Evolutionary conservation across 2,113 vertebrate genomes (phyloP).

Genomic region (Prietella phreatophila): DNA sequence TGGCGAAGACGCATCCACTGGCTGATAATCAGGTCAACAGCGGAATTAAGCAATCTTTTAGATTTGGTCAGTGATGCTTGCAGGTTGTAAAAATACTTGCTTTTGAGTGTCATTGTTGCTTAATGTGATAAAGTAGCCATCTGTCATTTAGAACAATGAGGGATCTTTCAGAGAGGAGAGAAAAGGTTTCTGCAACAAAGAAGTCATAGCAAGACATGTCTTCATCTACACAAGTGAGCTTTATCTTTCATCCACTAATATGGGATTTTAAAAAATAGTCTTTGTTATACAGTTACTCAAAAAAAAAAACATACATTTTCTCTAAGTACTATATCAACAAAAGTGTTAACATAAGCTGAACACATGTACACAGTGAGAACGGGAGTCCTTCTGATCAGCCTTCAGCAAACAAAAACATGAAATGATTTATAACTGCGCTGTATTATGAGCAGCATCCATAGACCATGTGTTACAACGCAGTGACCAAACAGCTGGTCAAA

Average conservation of each 20-base stretch:
- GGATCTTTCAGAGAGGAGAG: conserved; percentile 55
- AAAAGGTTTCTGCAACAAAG: conserved; percentile 50
- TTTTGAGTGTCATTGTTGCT: conserved; percentile 74
- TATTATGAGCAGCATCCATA: conserved; percentile 37
- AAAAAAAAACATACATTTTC: too few species aligned
- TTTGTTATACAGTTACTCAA: background rate
- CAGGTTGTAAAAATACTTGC: conserved; percentile 78
- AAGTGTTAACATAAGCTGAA: conserved; percentile 39
- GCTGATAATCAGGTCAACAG: conserved; percentile 79
- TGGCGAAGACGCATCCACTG: conserved; percentile 73
- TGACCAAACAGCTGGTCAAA: conserved; percentile 24
- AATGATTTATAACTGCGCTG: conserved; percentile 37
- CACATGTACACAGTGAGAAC: background rate
- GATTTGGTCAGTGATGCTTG: conserved; percentile 80
- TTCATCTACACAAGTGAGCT: conserved; percentile 31
- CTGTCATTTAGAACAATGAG: conserved; percentile 73
- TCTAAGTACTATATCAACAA: too few species aligned
- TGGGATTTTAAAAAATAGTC: background rate
- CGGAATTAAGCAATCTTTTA: conserved; percentile 76
- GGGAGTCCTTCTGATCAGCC: conserved; percentile 12
- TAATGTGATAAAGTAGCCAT: conserved; percentile 70
- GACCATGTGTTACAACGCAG: conserved; percentile 6
- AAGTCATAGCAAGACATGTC: conserved; percentile 34
- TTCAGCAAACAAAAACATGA: conserved; percentile 38
- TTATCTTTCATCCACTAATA: conserved; percentile 29